Evolutionary conservation across 2,113 vertebrate species (phyloP).

Genomic region (Thunnus thynnus): DNA sequence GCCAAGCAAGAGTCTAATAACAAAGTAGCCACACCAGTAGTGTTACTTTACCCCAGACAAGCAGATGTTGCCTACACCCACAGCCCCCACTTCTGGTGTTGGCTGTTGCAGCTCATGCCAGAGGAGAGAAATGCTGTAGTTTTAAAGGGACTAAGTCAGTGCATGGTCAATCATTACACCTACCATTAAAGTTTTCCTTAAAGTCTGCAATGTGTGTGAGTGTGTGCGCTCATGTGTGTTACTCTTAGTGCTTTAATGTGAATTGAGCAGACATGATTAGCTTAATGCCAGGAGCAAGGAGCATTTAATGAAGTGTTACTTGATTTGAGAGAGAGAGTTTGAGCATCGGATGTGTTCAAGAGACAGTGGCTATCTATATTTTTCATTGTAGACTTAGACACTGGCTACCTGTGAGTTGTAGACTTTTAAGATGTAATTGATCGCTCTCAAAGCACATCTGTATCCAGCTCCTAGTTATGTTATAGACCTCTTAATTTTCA

Average conservation of each 20-base stretch:
- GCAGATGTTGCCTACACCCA: neutral
- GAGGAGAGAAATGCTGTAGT: neutral
- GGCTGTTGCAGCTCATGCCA: neutral
- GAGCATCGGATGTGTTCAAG: neutral
- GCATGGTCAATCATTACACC: slow-evolving; percentile 7
- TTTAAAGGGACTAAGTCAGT: neutral
- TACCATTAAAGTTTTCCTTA: slow-evolving; percentile 1
- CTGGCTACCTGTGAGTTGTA: neutral
- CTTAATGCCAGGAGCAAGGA: slow-evolving; percentile 8
- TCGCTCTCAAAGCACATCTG: neutral
- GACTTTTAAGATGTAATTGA: neutral
- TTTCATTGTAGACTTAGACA: slow-evolving; percentile 1
- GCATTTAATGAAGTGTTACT: slow-evolving; percentile 32
- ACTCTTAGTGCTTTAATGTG: slow-evolving; percentile 10
- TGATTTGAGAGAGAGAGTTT: slow-evolving; percentile 2
- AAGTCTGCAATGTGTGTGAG: neutral
- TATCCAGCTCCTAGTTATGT: neutral
- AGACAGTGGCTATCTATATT: neutral
- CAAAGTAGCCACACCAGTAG: neutral
- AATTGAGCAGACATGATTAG: slow-evolving; percentile 34
- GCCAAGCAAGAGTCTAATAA: no score
- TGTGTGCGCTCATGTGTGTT: neutral
- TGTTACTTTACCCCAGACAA: neutral
- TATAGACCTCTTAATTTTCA: neutral
- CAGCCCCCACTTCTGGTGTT: neutral